phyloP scores from a whole-genome alignment of 2,797 vertebrate genomes.

The Acanthis flammea region DNA sequence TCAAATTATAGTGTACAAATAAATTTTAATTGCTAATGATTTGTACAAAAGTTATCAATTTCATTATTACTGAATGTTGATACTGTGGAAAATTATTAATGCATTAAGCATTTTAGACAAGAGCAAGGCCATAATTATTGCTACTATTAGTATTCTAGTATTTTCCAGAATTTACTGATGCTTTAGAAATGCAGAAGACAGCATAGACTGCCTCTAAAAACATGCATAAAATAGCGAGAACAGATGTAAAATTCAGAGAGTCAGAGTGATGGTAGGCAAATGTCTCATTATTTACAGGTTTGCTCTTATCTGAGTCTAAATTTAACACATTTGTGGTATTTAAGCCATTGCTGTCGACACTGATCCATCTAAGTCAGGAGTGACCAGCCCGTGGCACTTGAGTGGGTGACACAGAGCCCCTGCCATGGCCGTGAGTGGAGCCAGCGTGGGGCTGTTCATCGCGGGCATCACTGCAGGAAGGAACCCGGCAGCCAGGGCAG shows the following conservation, averaged over 20 bases:
- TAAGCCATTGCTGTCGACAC: not conserved
- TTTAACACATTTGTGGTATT: not conserved
- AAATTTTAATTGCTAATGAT: slow-evolving; percentile 54
- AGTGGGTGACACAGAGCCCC: rapidly evolving
- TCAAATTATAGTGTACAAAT: slow-evolving; percentile 41
- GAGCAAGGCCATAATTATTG: not conserved
- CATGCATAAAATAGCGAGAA: not conserved
- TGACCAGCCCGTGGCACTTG: not conserved
- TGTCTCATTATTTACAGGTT: slow-evolving; percentile 10
- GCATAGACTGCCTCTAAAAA: not conserved
- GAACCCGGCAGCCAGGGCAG: not conserved
- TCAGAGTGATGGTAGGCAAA: not conserved
- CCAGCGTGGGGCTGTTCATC: not conserved
- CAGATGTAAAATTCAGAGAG: not conserved
- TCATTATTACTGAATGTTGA: slow-evolving; percentile 27
- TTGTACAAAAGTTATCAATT: slow-evolving; percentile 40
- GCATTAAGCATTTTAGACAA: slow-evolving; percentile 16
- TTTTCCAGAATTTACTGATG: not conserved
- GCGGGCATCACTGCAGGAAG: not conserved
- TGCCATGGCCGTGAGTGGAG: not conserved
- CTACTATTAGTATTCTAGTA: not conserved
- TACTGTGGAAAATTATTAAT: slow-evolving; percentile 28
- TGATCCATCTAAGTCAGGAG: not conserved
- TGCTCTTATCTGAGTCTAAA: not conserved
- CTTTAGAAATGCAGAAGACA: not conserved